These are phyloP conservation scores for Grantiella picta DNA, from an alignment of 2,113 vertebrate genomes.

Conservation along the genomic window DNA sequence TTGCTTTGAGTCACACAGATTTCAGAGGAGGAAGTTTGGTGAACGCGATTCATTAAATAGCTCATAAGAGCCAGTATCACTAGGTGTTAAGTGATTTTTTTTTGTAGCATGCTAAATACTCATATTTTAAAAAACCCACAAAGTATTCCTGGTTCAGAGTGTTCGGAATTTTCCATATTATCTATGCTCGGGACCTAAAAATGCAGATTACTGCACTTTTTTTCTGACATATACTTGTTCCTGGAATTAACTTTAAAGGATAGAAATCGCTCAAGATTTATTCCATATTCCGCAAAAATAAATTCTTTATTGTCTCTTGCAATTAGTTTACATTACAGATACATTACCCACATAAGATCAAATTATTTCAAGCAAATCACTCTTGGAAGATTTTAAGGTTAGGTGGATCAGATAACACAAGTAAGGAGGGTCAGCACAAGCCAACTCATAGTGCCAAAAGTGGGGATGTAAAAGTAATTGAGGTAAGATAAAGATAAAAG, in stretches of 20 bases:
- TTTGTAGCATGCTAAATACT: background rate
- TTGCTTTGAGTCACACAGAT: background rate
- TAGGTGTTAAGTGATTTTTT: background rate
- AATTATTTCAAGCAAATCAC: background rate
- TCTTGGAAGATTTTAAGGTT: background rate
- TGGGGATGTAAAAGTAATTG: background rate
- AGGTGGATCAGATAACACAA: background rate
- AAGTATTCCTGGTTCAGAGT: background rate
- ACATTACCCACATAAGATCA: background rate
- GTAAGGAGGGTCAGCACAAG: background rate
- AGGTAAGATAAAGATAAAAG: background rate
- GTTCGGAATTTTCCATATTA: background rate
- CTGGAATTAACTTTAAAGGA: background rate
- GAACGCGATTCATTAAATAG: background rate
- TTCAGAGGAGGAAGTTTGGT: background rate
- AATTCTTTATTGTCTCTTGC: background rate
- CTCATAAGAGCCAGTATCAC: background rate
- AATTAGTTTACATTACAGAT: background rate
- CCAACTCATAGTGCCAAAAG: background rate
- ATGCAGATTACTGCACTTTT: background rate
- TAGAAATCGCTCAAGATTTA: background rate
- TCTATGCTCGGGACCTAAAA: background rate
- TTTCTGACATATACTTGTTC: background rate
- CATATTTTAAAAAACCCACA: fast-evolving
- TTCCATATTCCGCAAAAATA: background rate